Evolutionary conservation across 1,140 invertebrate species (phyloP).

Genomic region (Drosophila orena): DNA sequence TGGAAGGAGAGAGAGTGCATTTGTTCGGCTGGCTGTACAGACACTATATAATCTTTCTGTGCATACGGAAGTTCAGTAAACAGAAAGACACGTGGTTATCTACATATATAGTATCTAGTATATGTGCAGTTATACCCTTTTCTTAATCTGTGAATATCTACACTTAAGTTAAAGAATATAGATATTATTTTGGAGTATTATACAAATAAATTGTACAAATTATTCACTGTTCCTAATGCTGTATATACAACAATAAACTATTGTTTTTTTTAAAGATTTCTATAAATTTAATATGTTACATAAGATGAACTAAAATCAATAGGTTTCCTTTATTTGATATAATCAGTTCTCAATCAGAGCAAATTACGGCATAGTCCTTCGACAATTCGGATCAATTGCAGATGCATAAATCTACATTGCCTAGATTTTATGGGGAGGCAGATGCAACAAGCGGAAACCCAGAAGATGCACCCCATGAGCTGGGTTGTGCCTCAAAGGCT

Average conservation of each 20-base stretch:
- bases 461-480: slow-evolving; percentile 18
- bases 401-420: slow-evolving; percentile 42
- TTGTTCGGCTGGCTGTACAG: slow-evolving; percentile 16
- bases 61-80: slow-evolving; percentile 31
- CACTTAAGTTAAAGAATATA: no score
- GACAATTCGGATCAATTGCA: slow-evolving; percentile 24
- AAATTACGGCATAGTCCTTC: neutral
- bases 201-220: no score
- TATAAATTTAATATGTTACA: no score
- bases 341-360: neutral
- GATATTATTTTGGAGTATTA: no score
- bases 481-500: slow-evolving; percentile 16
- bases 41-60: slow-evolving; percentile 33
- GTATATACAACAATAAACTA: no score
- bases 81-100: slow-evolving; percentile 10
- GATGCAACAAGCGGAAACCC: neutral
- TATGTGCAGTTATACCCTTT: slow-evolving; percentile 10
- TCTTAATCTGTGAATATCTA: no score
- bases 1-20: neutral
- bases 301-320: neutral
- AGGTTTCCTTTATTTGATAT: no score
- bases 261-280: no score
- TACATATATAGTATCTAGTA: slow-evolving; percentile 7
- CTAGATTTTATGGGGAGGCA: slow-evolving; percentile 12
- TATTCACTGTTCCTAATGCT: no score